Evolutionary conservation across 2,113 vertebrate genomes (phyloP).

Genomic region (Chaenogobius annularis): DNA sequence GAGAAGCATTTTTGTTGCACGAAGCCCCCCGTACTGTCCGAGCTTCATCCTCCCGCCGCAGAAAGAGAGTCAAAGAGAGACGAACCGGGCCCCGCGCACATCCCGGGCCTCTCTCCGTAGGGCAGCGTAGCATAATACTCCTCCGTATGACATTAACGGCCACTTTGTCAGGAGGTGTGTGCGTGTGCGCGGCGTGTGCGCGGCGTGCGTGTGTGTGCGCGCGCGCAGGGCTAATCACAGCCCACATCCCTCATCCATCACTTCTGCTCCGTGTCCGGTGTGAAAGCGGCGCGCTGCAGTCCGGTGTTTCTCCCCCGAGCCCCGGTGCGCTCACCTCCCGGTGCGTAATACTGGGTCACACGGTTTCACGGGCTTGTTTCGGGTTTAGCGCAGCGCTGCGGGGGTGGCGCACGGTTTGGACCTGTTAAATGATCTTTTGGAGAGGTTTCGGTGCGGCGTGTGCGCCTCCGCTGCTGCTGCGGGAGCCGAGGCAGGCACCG

Average conservation of each 20-base stretch:
- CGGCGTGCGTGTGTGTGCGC: not conserved
- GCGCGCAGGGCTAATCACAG: constrained; percentile 24
- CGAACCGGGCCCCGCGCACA: too few relatives aligned
- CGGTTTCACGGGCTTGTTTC: too few relatives aligned
- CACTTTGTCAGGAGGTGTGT: constrained; percentile 21
- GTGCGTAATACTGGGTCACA: not conserved
- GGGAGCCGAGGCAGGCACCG: too few relatives aligned
- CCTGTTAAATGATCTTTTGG: too few relatives aligned
- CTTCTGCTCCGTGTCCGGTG: constrained; percentile 27
- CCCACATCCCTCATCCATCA: constrained; percentile 18
- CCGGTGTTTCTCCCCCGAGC: constrained; percentile 9
- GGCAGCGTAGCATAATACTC: constrained; percentile 37
- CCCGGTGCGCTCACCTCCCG: constrained; percentile 6
- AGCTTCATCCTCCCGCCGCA: not conserved
- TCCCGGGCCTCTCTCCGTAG: not conserved
- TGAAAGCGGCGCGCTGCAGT: constrained; percentile 9
- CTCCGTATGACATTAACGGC: constrained; percentile 45
- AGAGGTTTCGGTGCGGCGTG: not conserved
- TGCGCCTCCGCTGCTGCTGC: too few relatives aligned
- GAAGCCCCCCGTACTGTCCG: constrained; percentile 10
- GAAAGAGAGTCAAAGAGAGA: not conserved
- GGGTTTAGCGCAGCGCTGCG: not conserved
- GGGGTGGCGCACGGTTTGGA: too few relatives aligned
- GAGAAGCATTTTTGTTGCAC: constrained; percentile 24
- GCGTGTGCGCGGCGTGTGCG: not conserved